Evolutionary conservation across 2,113 vertebrate species (phyloP).

Genomic region (Dicaeum eximium): DNA sequence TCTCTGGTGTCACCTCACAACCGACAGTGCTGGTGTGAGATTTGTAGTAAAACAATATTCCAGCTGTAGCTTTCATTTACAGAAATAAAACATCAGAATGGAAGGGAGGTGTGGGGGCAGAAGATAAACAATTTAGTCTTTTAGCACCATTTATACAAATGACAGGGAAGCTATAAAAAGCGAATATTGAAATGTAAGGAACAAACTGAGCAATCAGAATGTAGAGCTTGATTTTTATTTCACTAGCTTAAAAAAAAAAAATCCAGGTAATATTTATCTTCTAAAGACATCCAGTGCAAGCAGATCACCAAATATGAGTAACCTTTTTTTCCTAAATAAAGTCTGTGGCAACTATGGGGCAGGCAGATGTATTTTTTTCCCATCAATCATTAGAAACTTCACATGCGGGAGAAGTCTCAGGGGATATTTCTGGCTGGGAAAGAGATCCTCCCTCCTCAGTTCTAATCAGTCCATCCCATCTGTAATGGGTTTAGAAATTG

Average conservation of each 20-base stretch:
- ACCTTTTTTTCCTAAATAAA: constrained; percentile 62
- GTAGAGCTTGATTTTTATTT: neutral
- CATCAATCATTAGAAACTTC: constrained; percentile 80
- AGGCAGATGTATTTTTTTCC: constrained; percentile 66
- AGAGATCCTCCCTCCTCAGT: constrained; percentile 77
- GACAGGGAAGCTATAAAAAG: constrained; percentile 51
- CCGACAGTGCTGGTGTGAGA: constrained; percentile 77
- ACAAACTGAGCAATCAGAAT: constrained; percentile 18
- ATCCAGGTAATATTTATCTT: constrained; percentile 49
- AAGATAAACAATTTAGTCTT: constrained; percentile 75
- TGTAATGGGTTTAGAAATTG: constrained; percentile 84
- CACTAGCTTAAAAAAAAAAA: neutral
- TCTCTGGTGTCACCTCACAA: constrained; percentile 80
- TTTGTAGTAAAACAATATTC: constrained; percentile 81
- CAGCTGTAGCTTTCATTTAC: constrained; percentile 80
- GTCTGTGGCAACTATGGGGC: constrained; percentile 54
- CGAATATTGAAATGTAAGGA: constrained; percentile 7
- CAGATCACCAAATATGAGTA: constrained; percentile 66
- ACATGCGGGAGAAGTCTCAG: constrained; percentile 70
- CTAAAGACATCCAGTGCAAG: constrained; percentile 2
- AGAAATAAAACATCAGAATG: constrained; percentile 76
- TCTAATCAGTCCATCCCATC: constrained; percentile 81
- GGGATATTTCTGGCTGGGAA: constrained; percentile 81
- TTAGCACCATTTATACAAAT: constrained; percentile 59
- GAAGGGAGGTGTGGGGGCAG: constrained; percentile 45